phyloP scores from a whole-genome alignment of 2,113 vertebrate genomes.

The rabbit (Oryctolagus cuniculus) region mOryCun1.1 NC_091439.1:121305501-121306000 shows the following conservation, averaged over 20 bases:
- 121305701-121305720: background rate
- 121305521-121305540: too few species aligned
- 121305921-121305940: background rate
- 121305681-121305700: background rate
- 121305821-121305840: background rate
- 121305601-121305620: background rate
- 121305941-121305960: too few species aligned
- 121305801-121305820: background rate
- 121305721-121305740: background rate
- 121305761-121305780: background rate
- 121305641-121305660: background rate
- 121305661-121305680: background rate
- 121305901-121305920: background rate
- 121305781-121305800: background rate
- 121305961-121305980: background rate
- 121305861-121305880: background rate
- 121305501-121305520: too few species aligned
- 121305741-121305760: background rate
- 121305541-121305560: too few species aligned
- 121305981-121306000: background rate
- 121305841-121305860: background rate
- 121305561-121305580: too few species aligned
- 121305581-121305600: too few species aligned
- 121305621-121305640: constrained; percentile 13
- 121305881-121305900: background rate